Base-by-base conservation (phyloP, 2,888 invertebrate species). In the Halocaridina rubra region DNA sequence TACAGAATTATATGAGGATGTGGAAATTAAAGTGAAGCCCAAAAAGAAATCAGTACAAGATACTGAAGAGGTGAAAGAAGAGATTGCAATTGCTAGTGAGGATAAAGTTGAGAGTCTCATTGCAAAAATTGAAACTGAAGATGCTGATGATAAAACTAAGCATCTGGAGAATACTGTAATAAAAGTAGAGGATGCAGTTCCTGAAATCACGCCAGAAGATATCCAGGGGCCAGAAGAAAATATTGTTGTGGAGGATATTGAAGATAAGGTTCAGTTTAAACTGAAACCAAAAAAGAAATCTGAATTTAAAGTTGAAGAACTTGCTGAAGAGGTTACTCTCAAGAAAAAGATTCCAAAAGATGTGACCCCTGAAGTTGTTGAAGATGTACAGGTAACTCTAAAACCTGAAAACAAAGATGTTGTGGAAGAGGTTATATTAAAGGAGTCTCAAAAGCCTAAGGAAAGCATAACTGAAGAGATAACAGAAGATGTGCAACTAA, bases 401-500 rank as follows among this genome's bases (percentile, higher is more conserved):
- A 59, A 24, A 64, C 69, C 46, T 10, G 71, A 30, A n/a, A 80
- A 80, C 46, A 24, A 39, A 8, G 24, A 59, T 39, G 13, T n/a
- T 10, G 79, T n/a, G 91, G 93, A 94, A 90, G 72, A 71, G 53
- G 92, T 95, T 74, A 92, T 93, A 69, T 92, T 94, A 91, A 94
- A 94, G 92, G 90, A 93, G 88, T 93, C 94, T 87, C 93, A 69
- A 22, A 80, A 80, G 16, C 39, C 57, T 10, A 57, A 80, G 19
- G 67, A 57, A 39, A 57, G 27, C 16, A 16, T 80, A 4, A 19
- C 30, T 27, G 39, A 75, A n/a, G 24, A 77, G 19, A 64, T 85
- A 19, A 79, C 84, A 13, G 74, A 84, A 77, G 80, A 78, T 53
- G 79, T 80, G 19, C 19, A 30, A 16, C 69, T 80, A 27, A 77